Percentiles rank a stretch among this genome's conserved stretches.
These are phyloP conservation scores for Heliconius ismenius DNA, from an alignment of 2,888 invertebrate genomes.

Conservation along the genomic window DNA sequence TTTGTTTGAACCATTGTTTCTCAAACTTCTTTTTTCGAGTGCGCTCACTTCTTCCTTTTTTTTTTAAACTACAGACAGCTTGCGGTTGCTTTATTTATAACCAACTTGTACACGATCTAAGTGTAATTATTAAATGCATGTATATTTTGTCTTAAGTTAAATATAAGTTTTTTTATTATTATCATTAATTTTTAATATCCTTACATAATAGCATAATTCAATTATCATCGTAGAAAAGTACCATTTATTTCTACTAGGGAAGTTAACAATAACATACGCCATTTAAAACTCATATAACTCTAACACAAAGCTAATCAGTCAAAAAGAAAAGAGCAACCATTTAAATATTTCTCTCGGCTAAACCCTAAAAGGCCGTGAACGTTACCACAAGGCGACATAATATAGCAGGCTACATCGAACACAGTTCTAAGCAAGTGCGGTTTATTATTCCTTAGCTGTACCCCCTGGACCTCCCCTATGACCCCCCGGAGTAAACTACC, in stretches of 20 bases:
- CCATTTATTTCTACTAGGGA: background rate
- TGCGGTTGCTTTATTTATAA: slow-evolving; percentile 27
- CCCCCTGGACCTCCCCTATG: slow-evolving; percentile 51
- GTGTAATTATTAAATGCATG: slow-evolving; percentile 19
- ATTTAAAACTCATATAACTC: background rate
- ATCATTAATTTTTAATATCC: background rate
- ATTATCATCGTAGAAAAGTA: background rate
- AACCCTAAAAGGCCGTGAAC: slow-evolving; percentile 30
- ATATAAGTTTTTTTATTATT: background rate
- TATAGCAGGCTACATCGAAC: slow-evolving; percentile 49
- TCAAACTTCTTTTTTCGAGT: slow-evolving; percentile 36
- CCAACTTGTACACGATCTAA: slow-evolving; percentile 14
- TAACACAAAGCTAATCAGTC: slow-evolving; percentile 18
- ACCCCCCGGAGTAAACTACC: slow-evolving; percentile 71
- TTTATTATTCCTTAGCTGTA: slow-evolving; percentile 77
- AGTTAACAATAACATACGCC: background rate
- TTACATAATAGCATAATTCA: background rate
- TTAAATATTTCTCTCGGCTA: slow-evolving; percentile 24
- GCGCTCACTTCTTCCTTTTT: slow-evolving; percentile 32
- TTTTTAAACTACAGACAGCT: slow-evolving; percentile 32
- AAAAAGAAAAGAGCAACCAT: slow-evolving; percentile 23
- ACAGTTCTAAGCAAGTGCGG: slow-evolving; percentile 66
- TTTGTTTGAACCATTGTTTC: slow-evolving; percentile 34
- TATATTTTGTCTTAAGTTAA: slow-evolving; percentile 1
- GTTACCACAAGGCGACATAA: slow-evolving; percentile 48